Evolutionary conservation across 2,888 invertebrate genomes (phyloP), one percentile per base, ranked within the genome.

Genomic region (Agrochola lota): DNA sequence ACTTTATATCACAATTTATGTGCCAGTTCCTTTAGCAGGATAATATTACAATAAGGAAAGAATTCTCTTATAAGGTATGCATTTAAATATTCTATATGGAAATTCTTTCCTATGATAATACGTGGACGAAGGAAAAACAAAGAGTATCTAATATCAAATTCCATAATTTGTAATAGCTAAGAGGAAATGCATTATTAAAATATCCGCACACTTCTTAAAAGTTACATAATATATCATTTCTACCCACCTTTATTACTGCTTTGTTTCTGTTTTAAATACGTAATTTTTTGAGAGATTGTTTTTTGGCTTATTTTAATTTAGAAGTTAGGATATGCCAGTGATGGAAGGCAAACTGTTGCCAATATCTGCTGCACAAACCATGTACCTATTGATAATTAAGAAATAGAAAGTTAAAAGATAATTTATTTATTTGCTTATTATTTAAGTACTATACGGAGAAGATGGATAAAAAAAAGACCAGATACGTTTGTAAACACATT

Each of bases 21-120:
- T 62, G 52, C 46, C 62, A 68, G 35, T 70, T 66, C 26, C 63
- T 69, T 40, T n/a, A 70, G 40, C 46, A 72, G 62, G 81, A 76
- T 73, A 72, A 73, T 84, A 76, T 84, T 76, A 80, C 72, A 84
- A 80, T 67, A 80, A 80, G 67, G 70, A 80, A 84, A 59, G 81
- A 84, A 83, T 83, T 76, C 59, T 66, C 81, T 73, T n/a, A 57
- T 80, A 83, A 77, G 81, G 81, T 84, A 83, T 84, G 76, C 70
- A 84, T 84, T 84, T 83, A 84, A 83, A 83, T 85, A 83, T 85
- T 85, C 67, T 63, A 76, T 84, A 83, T 73, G 81, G 81, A 83
- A 84, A 83, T 83, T 83, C 83, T 83, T 83, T 60, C 67, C 72
- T 80, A 71, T 60, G 76, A 73, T 76, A 80, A 83, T 84, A 83